Base-by-base conservation (phyloP, 2,888 invertebrate genomes). In the Perizoma affinitatum region DNA sequence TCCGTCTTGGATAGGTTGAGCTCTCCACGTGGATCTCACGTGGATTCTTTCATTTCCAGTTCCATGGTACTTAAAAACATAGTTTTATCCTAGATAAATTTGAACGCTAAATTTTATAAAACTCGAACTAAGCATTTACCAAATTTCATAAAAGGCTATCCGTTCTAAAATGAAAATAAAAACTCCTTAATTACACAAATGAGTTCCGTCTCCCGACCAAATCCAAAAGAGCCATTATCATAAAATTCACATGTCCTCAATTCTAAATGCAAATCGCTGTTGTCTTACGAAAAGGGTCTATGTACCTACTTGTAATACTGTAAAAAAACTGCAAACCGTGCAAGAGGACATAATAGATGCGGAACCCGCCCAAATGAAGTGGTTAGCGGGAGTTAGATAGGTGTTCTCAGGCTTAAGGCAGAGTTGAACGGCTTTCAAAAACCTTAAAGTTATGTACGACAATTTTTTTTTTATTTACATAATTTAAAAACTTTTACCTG, bases 311-410 rank as follows among this genome's bases (percentile, higher is more conserved):
- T 54, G 51, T 71, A 74, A 71, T 72, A 69, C 69, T 73, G 67
- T 74, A 78, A 76, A 79, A 82, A 79, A 78, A 72, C 76, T 76
- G 72, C 71, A 66, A 69, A 70, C 72, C 69, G 22, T 22, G 71
- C 80, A 84, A 83, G 83, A 82, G 78, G 73, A 80, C 73, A 75
- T 76, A 22, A 77, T 71, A 72, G 63, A 53, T 62, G 59, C 68
- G 77, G 75, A 76, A 75, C 75, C 70, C 63, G 71, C 70, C 71
- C 72, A 75, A 82, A 83, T 82, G 78, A 82, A 84, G 82, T 83
- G 83, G 78, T 78, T 76, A 69, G 70, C n/a, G n/a, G n/a, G 36
- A 46, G 41, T 35, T 40, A 47, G 22, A 9, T 35, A 35, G 8
- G 10, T 22, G 6, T 53, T 22, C 51, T 22, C 22, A 22, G 58